phyloP scores from a whole-genome alignment of 2,888 invertebrate species.

The Chrysolina americana region DNA sequence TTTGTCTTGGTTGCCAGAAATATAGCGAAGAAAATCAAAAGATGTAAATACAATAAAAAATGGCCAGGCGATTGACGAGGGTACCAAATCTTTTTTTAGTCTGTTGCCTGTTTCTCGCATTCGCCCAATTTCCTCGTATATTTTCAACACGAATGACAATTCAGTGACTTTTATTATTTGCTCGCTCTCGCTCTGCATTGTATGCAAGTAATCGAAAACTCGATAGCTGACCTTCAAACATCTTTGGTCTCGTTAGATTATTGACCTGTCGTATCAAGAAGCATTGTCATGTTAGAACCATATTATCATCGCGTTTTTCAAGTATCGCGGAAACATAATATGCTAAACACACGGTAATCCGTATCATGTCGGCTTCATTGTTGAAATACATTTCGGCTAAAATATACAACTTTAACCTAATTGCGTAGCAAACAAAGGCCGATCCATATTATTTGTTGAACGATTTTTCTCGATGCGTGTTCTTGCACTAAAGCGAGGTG shows the following conservation, averaged over 20 bases:
- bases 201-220: slow-evolving; percentile 2
- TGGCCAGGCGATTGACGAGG: too few relatives aligned
- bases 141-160: too few relatives aligned
- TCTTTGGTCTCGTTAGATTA: background rate
- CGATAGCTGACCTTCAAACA: slow-evolving; percentile 4
- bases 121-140: too few relatives aligned
- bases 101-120: too few relatives aligned
- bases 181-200: too few relatives aligned
- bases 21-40: too few relatives aligned
- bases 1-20: too few relatives aligned
- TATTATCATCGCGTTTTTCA: slow-evolving; percentile 8
- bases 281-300: background rate
- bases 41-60: too few relatives aligned
- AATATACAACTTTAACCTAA: slow-evolving; percentile 4
- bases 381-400: slow-evolving; percentile 10
- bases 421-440: background rate
- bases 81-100: too few relatives aligned
- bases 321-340: slow-evolving; percentile 15
- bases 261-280: slow-evolving; percentile 1
- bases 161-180: too few relatives aligned
- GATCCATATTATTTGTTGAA: background rate
- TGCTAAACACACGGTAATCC: slow-evolving; percentile 17
- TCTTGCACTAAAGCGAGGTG: background rate
- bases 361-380: slow-evolving; percentile 9
- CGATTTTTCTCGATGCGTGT: too few relatives aligned